These are phyloP conservation scores for Neostethus bicornis DNA, from an alignment of 2,797 vertebrate species.

Conservation along the genomic window DNA sequence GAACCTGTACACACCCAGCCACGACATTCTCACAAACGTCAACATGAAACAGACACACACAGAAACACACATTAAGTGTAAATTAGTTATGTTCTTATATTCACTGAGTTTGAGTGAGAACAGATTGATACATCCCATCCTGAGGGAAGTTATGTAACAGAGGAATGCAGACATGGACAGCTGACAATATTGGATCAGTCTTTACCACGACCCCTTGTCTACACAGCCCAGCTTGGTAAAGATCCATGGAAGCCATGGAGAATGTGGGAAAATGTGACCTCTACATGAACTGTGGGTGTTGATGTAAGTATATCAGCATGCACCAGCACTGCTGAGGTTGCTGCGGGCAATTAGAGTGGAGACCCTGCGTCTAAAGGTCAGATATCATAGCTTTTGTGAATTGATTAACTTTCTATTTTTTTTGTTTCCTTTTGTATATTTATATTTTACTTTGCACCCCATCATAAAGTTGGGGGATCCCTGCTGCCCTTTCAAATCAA, in stretches of 20 bases:
- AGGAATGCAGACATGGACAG: slow-evolving; percentile 82
- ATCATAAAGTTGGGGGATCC: slow-evolving; percentile 42
- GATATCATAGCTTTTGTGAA: slow-evolving; percentile 49
- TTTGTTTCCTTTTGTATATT: slow-evolving; percentile 11
- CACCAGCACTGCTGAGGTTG: slow-evolving; percentile 82
- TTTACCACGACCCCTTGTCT: slow-evolving; percentile 78
- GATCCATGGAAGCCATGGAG: slow-evolving; percentile 78
- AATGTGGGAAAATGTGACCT: slow-evolving; percentile 76
- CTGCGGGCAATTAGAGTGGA: slow-evolving; percentile 79
- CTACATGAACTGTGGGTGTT: slow-evolving; percentile 84
- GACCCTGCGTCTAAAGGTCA: slow-evolving; percentile 59
- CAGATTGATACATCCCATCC: slow-evolving; percentile 61
- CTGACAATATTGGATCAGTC: slow-evolving; percentile 80
- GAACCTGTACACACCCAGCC: slow-evolving; percentile 33
- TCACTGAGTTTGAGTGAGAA: slow-evolving; percentile 63
- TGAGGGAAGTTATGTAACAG: slow-evolving; percentile 65
- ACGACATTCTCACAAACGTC: slow-evolving; percentile 25
- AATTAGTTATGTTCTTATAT: slow-evolving; percentile 58
- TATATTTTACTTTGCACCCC: slow-evolving; percentile 57
- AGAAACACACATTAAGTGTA: slow-evolving; percentile 41
- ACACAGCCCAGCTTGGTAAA: slow-evolving; percentile 81
- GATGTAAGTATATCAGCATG: slow-evolving; percentile 85
- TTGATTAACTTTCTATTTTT: slow-evolving; percentile 39
- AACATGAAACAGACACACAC: slow-evolving; percentile 30
- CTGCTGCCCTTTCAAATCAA: slow-evolving; percentile 65